Base-by-base conservation (phyloP, 2,113 vertebrate species). In the Ictalurus punctatus region DNA sequence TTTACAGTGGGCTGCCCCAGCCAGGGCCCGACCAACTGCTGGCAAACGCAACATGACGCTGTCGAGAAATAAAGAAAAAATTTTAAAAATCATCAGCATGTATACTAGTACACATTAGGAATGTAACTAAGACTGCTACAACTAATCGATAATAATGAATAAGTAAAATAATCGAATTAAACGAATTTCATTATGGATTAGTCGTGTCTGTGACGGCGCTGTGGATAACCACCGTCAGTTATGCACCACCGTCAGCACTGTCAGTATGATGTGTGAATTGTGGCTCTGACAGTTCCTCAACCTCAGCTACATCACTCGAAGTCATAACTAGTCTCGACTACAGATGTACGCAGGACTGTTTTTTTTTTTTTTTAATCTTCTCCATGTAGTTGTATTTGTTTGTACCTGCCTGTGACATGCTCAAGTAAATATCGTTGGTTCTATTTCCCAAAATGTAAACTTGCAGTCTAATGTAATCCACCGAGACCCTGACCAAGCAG, bases 41-140 rank as follows among this genome's bases (percentile, higher is more conserved):
- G 96, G 94, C 30, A 98, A 93, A 90, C 97, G 97, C 91, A 98
- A 89, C 98, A 99, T 98, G 87, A 80, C 92, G 92, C 97, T 97
- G 74, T 67, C 14, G 13, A 37, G 87, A 91, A 93, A 83, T 91
- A 83, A 30, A 78, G 4, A 0, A 74, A 44, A 52, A 0, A 34
- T 34, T 34, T 34, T 34, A 34, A 34, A n/a, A 19, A 1, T 19
- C 4, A 61, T 34, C 10, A 74, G 80, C 30, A 5, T 25, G n/a
- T 12, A 56, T 14, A 82, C 21, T 6, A 16, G 40, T 17, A 54
- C 44, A 56, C 48, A 54, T 44, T 25, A 25, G 73, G 25, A 6
- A 56, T 56, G 14, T 8, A 52, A 27, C 5, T 48, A 48, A 5
- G 6, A 6, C 44, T 48, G 44, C 44, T 7, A 48, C 44, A 48